These are phyloP conservation scores for Oscheius sp. DNA, from an alignment of 2,888 invertebrate species.

Conservation along the genomic window DNA sequence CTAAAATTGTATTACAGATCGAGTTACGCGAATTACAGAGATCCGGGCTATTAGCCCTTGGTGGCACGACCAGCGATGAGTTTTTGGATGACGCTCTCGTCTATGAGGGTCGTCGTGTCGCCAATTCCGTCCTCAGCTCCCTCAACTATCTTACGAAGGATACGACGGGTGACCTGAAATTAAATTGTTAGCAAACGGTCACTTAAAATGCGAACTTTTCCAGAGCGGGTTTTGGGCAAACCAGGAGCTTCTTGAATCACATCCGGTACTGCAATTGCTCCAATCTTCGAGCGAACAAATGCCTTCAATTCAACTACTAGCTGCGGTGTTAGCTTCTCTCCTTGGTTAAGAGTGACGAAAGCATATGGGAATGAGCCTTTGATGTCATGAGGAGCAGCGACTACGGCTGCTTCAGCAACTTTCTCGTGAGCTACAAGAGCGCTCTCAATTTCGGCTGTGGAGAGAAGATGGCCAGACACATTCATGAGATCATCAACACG, in stretches of 20 bases:
- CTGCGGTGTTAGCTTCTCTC: constrained; percentile 37
- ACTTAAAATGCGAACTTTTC: constrained; percentile 78
- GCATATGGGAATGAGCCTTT: constrained; percentile 98
- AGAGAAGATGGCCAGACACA: constrained; percentile 96
- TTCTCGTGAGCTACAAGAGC: constrained; percentile 73
- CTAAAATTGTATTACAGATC: constrained; percentile 15
- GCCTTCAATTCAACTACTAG: constrained; percentile 48
- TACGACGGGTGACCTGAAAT: constrained; percentile 84
- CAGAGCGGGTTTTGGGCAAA: constrained; percentile 81
- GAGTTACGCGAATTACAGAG: background rate
- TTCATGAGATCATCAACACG: constrained; percentile 95
- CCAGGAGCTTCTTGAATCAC: constrained; percentile 90
- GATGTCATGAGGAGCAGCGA: constrained; percentile 89
- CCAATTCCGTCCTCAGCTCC: constrained; percentile 86
- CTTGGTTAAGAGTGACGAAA: constrained; percentile 85
- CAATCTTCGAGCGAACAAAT: constrained; percentile 85
- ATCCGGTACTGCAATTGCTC: constrained; percentile 94
- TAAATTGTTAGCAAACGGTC: background rate
- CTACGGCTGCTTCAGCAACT: constrained; percentile 94
- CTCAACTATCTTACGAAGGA: constrained; percentile 89
- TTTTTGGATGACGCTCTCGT: constrained; percentile 72
- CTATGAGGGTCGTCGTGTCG: constrained; percentile 91
- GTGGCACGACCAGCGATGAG: constrained; percentile 47
- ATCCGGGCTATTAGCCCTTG: constrained; percentile 23
- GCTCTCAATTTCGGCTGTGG: constrained; percentile 85